Base-by-base conservation (phyloP, 2,113 vertebrate genomes). In the Pelvicachromis taeniatus region DNA sequence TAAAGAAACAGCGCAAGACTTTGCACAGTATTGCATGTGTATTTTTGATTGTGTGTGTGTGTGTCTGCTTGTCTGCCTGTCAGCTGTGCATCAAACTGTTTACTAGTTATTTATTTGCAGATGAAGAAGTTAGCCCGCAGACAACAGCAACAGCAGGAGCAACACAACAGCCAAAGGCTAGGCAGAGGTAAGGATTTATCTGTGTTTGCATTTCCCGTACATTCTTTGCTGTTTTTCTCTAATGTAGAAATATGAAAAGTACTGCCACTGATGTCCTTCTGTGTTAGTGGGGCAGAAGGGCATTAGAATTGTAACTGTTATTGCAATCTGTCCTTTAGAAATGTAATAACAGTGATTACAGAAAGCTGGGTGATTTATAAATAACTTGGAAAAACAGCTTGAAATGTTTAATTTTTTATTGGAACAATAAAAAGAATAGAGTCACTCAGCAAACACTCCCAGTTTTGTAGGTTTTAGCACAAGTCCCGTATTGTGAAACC, bases 81-180 rank as follows among this genome's bases (percentile, higher is more conserved):
- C 21, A 35, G 33, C 31, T n/a, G 33, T 7, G 31, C 56, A 56
- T 21, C 26, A 40, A 70, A 23, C 26, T 73, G 55, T 61, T 54
- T 31, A 29, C 35, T 70, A 42, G 58, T 59, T 21, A 75, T 87
- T 79, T 84, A 17, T 70, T 78, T 61, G 35, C 95, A 99, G 98
- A 98, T 99, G 97, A 99, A 99, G 96, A 99, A 99, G 91, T 89
- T 99, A 84, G 98, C 98, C 1, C 95, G 97, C 63, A 94, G 98
- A 92, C 98, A 99, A 87, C 97, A 98, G 90, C 98, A 99, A 85
- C 98, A 99, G 88, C 97, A 99, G 91, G 98, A 99, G 63, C 97
- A 98, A 9, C 97, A 98, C 86, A 98, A 96, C 89, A 96, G 96
- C 0, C 97, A 98, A 92, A 96, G 97, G 89, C 96, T 97, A 23